These are phyloP conservation scores for Hydrolagus colliei DNA, from an alignment of 2,797 vertebrate genomes.

Conservation along the genomic window DNA sequence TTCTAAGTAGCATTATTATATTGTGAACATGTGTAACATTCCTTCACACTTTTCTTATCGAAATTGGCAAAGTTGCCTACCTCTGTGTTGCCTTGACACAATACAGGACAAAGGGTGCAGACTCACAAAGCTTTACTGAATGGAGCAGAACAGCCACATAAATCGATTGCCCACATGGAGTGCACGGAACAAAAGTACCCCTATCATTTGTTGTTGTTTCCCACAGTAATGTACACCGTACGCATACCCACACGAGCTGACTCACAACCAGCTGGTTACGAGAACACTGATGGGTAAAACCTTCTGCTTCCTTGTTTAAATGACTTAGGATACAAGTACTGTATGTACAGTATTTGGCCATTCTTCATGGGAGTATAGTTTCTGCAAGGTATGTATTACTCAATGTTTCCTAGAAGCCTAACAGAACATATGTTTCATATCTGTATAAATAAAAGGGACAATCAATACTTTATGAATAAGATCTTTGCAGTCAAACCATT, in stretches of 20 bases:
- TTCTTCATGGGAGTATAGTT: neutral
- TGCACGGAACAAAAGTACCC: neutral
- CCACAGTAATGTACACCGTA: neutral
- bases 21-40: no score
- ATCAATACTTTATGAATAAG: neutral
- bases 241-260: no score
- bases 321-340: neutral
- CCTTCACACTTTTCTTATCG: no score
- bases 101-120: no score
- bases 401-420: neutral
- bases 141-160: no score
- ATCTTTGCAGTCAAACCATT: no score
- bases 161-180: no score
- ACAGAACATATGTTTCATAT: neutral
- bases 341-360: neutral
- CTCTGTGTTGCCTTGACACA: no score
- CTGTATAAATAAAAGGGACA: neutral
- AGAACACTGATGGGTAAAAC: neutral
- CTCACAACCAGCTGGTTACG: neutral
- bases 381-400: neutral
- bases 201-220: constrained; percentile 12
- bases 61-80: no score
- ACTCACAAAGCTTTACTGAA: no score
- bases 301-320: neutral
- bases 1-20: no score